Evolutionary conservation across 1,140 invertebrate species (phyloP), one percentile per base, ranked within the genome.

Genomic region (Fragariocoptes setiger): DNA sequence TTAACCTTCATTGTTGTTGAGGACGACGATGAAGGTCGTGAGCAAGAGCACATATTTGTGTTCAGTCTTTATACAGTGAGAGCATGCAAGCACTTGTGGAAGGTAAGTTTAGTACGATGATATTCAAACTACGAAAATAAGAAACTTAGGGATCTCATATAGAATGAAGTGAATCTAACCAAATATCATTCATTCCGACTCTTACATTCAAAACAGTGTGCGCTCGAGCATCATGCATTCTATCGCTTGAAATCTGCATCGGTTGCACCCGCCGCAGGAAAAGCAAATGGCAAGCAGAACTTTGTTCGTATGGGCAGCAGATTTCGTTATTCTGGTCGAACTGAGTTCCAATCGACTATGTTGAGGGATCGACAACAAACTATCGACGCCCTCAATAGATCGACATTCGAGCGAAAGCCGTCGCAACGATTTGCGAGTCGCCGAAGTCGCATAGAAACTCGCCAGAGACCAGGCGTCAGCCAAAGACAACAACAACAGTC

Each of bases 81-180:
- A 38, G 85, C 85, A 0, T 94, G 83, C 57, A 86, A 92, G 54
- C 88, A 97, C 62, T 62, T 97, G 39, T 95, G 86, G 83, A 83
- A 88, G n/a, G n/a, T n/a, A n/a, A n/a, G n/a, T n/a, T n/a, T n/a
- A n/a, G n/a, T n/a, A n/a, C n/a, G n/a, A n/a, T n/a, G n/a, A n/a
- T n/a, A n/a, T n/a, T n/a, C n/a, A n/a, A n/a, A n/a, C n/a, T n/a
- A n/a, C n/a, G n/a, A n/a, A n/a, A n/a, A n/a, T n/a, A n/a, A n/a
- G n/a, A n/a, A n/a, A n/a, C n/a, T n/a, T n/a, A n/a, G n/a, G n/a
- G n/a, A n/a, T n/a, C n/a, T n/a, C n/a, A n/a, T n/a, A n/a, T n/a
- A n/a, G n/a, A n/a, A n/a, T n/a, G n/a, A n/a, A n/a, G n/a, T n/a
- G n/a, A n/a, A n/a, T n/a, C n/a, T n/a, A n/a, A n/a, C n/a, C n/a